A percentile compares a stretch with the other conserved stretches of the same genome.
Evolutionary conservation across 2,797 vertebrate genomes (phyloP).

Genomic region (Lithobates sylvaticus): DNA sequence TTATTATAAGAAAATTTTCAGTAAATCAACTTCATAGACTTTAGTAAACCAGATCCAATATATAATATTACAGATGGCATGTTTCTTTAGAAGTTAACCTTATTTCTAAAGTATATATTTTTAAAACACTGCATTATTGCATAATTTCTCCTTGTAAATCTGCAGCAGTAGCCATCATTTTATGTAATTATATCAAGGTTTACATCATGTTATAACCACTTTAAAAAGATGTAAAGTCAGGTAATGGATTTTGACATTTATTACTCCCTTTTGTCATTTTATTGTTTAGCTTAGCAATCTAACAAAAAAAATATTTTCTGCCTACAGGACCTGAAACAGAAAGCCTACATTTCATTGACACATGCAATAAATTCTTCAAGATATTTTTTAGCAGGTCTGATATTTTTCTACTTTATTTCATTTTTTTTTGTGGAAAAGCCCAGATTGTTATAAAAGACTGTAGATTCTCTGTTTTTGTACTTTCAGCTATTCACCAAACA

Average conservation of each 20-base stretch:
- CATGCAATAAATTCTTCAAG: conserved; percentile 35
- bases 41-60: too few species aligned
- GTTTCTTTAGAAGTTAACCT: neutral
- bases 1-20: too few species aligned
- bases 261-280: conserved; percentile 26
- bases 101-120: neutral
- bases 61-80: too few species aligned
- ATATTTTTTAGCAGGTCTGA: conserved; percentile 9
- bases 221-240: conserved; percentile 20
- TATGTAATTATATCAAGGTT: conserved; percentile 43
- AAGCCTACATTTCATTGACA: conserved; percentile 22
- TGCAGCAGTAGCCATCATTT: conserved; percentile 10
- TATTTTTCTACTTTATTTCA: conserved; percentile 7
- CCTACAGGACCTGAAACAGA: conserved; percentile 20
- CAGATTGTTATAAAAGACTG: neutral
- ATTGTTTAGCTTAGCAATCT: conserved; percentile 23
- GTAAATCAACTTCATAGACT: too few species aligned
- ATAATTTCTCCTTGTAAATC: conserved; percentile 13
- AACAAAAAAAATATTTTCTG: conserved; percentile 25
- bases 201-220: conserved; percentile 45
- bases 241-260: conserved; percentile 49
- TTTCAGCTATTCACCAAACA: neutral
- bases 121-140: conserved; percentile 6
- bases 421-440: neutral
- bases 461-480: neutral